A percentile compares a stretch with the other conserved stretches of the same genome.
Evolutionary conservation across 30 jellyfish, hydroid and myxozoan genomes (phyloP).

Genomic region (Pseudorhiza aurosa): DNA sequence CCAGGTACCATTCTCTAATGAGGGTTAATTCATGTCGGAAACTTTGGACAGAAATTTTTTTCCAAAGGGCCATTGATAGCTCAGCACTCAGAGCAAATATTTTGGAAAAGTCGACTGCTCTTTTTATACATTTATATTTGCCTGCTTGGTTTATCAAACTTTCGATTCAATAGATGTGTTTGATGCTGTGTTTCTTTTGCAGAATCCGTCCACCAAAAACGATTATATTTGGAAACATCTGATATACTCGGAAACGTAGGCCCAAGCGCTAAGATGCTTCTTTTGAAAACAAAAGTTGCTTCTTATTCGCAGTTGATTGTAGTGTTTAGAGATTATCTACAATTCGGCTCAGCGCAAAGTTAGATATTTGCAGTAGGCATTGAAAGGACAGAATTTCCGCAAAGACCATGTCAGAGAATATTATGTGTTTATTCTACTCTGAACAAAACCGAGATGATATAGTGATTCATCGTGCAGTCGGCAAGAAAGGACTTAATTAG

Average conservation of each 20-base stretch:
- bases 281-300: background rate
- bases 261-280: background rate
- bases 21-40: too few species aligned
- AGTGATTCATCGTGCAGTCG: constrained; percentile 1
- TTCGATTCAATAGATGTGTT: background rate
- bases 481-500: constrained; percentile 8
- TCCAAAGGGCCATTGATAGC: too few species aligned
- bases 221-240: background rate
- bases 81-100: too few species aligned
- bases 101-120: too few species aligned
- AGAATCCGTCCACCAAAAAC: background rate
- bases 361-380: background rate
- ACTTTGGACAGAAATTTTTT: too few species aligned
- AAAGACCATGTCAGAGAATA: background rate
- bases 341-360: background rate
- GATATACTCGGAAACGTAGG: background rate
- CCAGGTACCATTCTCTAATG: too few species aligned
- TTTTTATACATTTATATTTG: too few species aligned
- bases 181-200: background rate
- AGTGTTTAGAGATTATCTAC: background rate
- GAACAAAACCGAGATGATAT: background rate
- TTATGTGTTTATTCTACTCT: background rate
- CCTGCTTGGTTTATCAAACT: background rate
- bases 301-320: background rate
- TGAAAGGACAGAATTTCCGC: constrained; percentile 1